These are phyloP conservation scores for rat (Rattus norvegicus) DNA, from an alignment of 2,113 vertebrate genomes.

Conservation along the genomic window GRCr8 NC_086020.1:199292001-199292500, in stretches of 20 bases:
- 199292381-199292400: background rate
- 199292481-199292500: background rate
- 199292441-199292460: background rate
- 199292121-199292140: background rate
- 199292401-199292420: background rate
- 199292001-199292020: background rate
- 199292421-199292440: background rate
- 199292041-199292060: background rate
- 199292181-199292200: too few relatives aligned
- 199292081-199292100: background rate
- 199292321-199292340: background rate
- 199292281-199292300: background rate
- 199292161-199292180: background rate
- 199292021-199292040: conserved; percentile 3
- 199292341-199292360: background rate
- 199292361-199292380: background rate
- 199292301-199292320: background rate
- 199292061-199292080: background rate
- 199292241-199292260: background rate
- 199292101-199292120: background rate
- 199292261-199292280: background rate
- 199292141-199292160: background rate
- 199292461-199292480: background rate
- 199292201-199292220: background rate
- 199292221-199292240: background rate